Evolutionary conservation across 2,797 vertebrate genomes (phyloP).

Genomic region (Molossus molossus): DNA sequence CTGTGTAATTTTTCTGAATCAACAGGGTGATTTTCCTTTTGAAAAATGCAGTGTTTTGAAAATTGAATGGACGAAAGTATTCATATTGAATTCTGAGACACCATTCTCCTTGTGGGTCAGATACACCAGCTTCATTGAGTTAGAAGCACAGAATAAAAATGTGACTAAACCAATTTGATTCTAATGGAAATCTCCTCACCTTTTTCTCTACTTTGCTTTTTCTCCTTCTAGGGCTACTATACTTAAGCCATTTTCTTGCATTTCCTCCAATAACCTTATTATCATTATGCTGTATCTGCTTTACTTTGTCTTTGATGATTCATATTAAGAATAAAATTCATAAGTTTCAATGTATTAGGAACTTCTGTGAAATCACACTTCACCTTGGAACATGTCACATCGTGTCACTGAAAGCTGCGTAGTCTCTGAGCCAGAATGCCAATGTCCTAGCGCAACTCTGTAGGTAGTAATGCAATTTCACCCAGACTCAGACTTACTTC

Average conservation of each 20-base stretch:
- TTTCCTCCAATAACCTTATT: constrained; percentile 14
- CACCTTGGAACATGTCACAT: constrained; percentile 67
- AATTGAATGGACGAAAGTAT: background rate
- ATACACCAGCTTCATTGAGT: background rate
- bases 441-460: constrained; percentile 47
- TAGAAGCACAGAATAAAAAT: constrained; percentile 18
- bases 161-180: background rate
- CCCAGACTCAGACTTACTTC: constrained; percentile 27
- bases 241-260: background rate
- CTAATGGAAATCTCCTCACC: background rate
- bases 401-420: constrained; percentile 71
- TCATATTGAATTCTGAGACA: background rate
- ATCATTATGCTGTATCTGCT: constrained; percentile 74
- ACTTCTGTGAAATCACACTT: constrained; percentile 81
- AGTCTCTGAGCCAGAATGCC: constrained; percentile 58
- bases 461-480: constrained; percentile 36
- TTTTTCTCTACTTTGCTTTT: background rate
- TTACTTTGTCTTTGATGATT: constrained; percentile 85
- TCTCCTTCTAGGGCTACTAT: background rate
- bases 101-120: background rate
- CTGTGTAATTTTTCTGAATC: background rate
- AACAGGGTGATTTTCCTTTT: background rate
- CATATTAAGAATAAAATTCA: constrained; percentile 72
- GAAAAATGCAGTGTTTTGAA: background rate
- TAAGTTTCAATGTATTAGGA: constrained; percentile 74